phyloP scores from a whole-genome alignment of 2,888 invertebrate genomes.

The Dasysyrphus albostriatus region DNA sequence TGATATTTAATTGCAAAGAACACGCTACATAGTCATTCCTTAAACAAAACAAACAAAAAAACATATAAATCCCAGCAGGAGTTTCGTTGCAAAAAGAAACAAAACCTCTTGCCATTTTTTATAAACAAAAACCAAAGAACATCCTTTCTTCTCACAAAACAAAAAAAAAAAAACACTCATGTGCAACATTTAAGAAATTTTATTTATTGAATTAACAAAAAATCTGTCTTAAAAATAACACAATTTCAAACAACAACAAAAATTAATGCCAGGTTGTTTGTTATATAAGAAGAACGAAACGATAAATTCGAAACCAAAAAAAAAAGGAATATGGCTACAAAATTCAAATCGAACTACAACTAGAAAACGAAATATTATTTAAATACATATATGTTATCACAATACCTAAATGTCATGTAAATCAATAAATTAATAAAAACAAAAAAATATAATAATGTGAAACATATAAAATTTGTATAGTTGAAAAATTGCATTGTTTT shows the following conservation, averaged over 20 bases:
- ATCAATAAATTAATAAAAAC: conserved; percentile 13
- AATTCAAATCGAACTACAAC: conserved; percentile 19
- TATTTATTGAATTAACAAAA: conserved; percentile 39
- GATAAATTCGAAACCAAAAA: conserved; percentile 49
- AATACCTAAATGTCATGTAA: conserved; percentile 19
- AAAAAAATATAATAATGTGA: conserved; percentile 14
- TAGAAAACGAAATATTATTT: conserved; percentile 16
- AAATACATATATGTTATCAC: not conserved
- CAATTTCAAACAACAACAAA: not conserved
- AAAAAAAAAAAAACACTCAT: conserved; percentile 21
- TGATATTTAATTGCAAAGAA: conserved; percentile 42
- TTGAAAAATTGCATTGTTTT: conserved; percentile 48
- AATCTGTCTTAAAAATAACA: not conserved
- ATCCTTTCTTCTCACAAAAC: conserved; percentile 35
- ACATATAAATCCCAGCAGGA: conserved; percentile 54
- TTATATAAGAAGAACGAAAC: conserved; percentile 32
- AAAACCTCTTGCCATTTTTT: conserved; percentile 57
- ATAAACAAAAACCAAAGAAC: conserved; percentile 51
- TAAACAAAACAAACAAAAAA: conserved; percentile 13
- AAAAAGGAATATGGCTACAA: conserved; percentile 22
- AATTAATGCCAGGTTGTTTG: not conserved
- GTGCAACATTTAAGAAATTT: conserved; percentile 46
- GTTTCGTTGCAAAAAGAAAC: conserved; percentile 36
- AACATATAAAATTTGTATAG: conserved; percentile 46
- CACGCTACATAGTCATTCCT: conserved; percentile 71